Conservation (phyloP, 2,797 vertebrate genomes). For the Brachyrhaphis roseni region DNA sequence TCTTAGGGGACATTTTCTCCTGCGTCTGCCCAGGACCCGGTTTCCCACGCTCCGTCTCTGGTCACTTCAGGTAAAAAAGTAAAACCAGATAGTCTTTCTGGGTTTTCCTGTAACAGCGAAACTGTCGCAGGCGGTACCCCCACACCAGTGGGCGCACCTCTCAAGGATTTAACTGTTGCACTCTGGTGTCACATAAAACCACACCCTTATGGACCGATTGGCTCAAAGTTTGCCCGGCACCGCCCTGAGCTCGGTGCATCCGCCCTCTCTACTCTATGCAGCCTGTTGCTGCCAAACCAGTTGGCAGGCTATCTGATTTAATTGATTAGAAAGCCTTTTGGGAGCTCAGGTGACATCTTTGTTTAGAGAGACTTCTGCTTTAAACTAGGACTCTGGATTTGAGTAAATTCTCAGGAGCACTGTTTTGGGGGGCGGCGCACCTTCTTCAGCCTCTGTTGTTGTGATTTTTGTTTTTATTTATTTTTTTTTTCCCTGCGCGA, state of each 20-base stretch:
- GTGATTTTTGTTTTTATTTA: constrained; percentile 22
- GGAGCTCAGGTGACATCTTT: constrained; percentile 21
- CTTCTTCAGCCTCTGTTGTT: constrained; percentile 15
- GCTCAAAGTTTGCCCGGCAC: constrained; percentile 75
- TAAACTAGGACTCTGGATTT: constrained; percentile 13
- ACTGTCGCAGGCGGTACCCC: constrained; percentile 34
- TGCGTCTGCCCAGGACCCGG: background rate
- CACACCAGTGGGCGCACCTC: constrained; percentile 77
- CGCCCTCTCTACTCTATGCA: constrained; percentile 56
- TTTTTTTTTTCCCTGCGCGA: background rate
- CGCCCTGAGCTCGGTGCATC: constrained; percentile 56
- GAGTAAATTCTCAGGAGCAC: constrained; percentile 21
- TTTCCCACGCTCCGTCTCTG: background rate
- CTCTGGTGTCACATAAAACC: constrained; percentile 35
- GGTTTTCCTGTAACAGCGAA: constrained; percentile 11
- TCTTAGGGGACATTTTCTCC: background rate
- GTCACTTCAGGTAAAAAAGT: background rate
- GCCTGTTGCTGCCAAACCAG: constrained; percentile 64
- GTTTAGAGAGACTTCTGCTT: background rate
- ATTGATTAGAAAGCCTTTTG: constrained; percentile 16
- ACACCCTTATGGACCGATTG: constrained; percentile 73
- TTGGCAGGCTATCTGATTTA: constrained; percentile 41
- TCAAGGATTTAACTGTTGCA: constrained; percentile 54
- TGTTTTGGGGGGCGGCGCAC: constrained; percentile 9
- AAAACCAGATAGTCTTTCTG: background rate